Evolutionary conservation across 2,113 vertebrate species (phyloP).

Genomic region (cat (Felis catus)): F.catus_Fca126_mat1.0 CM031411.1:64212001-64212500

Average conservation of each 20-base stretch:
- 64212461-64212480: no score
- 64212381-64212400: no score
- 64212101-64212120: not conserved
- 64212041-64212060: not conserved
- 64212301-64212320: not conserved
- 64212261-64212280: not conserved
- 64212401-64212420: no score
- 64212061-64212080: not conserved
- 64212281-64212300: not conserved
- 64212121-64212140: not conserved
- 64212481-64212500: no score
- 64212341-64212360: not conserved
- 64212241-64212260: not conserved
- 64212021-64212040: not conserved
- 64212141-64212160: not conserved
- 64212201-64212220: not conserved
- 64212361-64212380: not conserved
- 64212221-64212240: not conserved
- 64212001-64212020: not conserved
- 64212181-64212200: not conserved
- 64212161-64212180: not conserved
- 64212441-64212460: no score
- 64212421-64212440: no score
- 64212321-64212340: not conserved
- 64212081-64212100: not conserved